Percentiles rank a stretch among this genome's conserved stretches.
These are phyloP conservation scores for Diabrotica undecimpunctata DNA, from an alignment of 1,140 invertebrate genomes.

Conservation along the genomic window DNA sequence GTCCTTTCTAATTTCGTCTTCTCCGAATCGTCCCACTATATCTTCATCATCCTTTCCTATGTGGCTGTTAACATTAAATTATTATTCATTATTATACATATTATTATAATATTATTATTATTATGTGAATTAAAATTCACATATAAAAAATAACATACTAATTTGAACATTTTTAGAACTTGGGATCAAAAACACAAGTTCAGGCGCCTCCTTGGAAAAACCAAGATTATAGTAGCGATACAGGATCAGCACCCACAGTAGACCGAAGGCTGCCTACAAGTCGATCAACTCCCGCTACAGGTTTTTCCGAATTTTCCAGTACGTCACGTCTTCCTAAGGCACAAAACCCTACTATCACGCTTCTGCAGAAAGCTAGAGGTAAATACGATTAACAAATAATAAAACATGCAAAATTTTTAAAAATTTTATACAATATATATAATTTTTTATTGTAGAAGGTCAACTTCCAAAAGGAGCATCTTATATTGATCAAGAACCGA, in stretches of 20 bases:
- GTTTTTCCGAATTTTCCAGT: constrained; percentile 53
- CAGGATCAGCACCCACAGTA: constrained; percentile 44
- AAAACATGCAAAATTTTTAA: background rate
- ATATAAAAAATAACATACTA: background rate
- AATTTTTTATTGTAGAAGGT: constrained; percentile 66
- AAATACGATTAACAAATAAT: constrained; percentile 20
- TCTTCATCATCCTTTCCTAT: no score
- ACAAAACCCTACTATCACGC: constrained; percentile 83
- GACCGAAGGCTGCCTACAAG: constrained; percentile 60
- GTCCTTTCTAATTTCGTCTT: no score
- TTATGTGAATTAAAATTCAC: no score
- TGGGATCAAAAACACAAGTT: constrained; percentile 22
- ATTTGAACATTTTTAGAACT: background rate
- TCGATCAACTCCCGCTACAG: constrained; percentile 60
- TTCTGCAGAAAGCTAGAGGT: constrained; percentile 88
- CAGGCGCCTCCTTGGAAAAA: constrained; percentile 47
- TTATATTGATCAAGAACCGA: constrained; percentile 62
- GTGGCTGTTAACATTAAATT: no score
- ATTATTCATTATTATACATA: no score
- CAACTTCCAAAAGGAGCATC: constrained; percentile 73
- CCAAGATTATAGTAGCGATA: constrained; percentile 32
- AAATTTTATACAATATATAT: no score
- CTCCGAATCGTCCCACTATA: no score
- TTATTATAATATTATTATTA: no score
- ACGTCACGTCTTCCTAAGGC: constrained; percentile 64